phyloP scores from a whole-genome alignment of 2,113 vertebrate species.

The Oenanthe oenanthe region DNA sequence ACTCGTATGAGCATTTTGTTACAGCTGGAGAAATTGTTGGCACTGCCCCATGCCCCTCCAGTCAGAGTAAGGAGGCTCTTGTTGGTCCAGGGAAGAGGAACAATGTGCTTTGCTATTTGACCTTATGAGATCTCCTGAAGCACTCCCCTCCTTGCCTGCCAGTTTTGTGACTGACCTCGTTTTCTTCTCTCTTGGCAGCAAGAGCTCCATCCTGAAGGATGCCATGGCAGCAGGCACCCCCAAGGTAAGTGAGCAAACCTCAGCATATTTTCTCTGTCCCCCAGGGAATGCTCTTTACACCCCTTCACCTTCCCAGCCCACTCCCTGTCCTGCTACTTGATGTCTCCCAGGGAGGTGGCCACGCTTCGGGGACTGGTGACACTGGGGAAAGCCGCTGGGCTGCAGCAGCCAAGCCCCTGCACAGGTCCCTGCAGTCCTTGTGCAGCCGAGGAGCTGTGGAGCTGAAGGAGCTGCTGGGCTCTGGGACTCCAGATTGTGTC shows the following conservation, averaged over 20 bases:
- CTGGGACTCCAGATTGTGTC: conserved; percentile 38
- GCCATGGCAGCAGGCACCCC: conserved; percentile 89
- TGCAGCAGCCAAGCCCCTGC: background rate
- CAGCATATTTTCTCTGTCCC: background rate
- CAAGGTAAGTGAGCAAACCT: conserved; percentile 85
- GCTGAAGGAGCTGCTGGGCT: background rate
- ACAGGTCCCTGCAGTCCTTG: accelerated
- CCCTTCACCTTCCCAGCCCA: accelerated
- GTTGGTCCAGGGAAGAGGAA: background rate
- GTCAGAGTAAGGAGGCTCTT: background rate
- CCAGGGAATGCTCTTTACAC: background rate
- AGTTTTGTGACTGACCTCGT: conserved; percentile 26
- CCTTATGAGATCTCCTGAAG: background rate
- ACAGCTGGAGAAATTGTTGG: background rate
- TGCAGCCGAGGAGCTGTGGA: accelerated
- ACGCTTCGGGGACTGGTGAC: accelerated
- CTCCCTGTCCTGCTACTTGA: background rate
- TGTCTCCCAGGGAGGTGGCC: background rate
- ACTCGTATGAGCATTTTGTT: background rate
- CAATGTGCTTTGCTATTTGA: background rate
- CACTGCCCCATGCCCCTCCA: accelerated
- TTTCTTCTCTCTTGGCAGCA: conserved; percentile 84
- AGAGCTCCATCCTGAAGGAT: conserved; percentile 93
- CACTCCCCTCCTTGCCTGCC: background rate
- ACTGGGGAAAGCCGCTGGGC: background rate